phyloP scores from a whole-genome alignment of 2,113 vertebrate genomes.

The Oxyruncus cristatus region DNA sequence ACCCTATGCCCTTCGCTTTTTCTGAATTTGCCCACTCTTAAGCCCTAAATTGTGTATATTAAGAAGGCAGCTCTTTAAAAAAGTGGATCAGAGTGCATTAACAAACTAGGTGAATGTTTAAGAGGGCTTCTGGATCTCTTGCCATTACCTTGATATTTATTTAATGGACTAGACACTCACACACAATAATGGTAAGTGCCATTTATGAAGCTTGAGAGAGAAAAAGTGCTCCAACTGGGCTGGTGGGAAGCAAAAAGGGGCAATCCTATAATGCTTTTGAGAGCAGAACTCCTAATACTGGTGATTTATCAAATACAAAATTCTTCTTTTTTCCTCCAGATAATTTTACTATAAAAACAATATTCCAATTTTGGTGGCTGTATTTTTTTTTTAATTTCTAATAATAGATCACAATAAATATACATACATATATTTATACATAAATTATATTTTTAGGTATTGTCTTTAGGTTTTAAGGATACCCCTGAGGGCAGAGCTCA shows the following conservation, averaged over 20 bases:
- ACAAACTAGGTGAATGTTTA: background rate
- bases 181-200: background rate
- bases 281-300: background rate
- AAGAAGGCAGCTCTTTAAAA: background rate
- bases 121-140: slow-evolving; percentile 3
- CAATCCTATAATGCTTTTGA: background rate
- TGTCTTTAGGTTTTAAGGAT: background rate
- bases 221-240: background rate
- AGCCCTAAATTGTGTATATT: background rate
- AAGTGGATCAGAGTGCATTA: background rate
- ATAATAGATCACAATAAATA: background rate
- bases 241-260: background rate
- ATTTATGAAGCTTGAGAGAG: background rate
- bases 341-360: background rate
- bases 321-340: background rate
- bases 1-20: background rate
- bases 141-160: background rate
- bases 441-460: background rate
- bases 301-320: background rate
- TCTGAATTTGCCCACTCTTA: background rate
- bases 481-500: background rate
- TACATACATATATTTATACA: background rate
- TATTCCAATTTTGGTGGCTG: background rate
- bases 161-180: background rate
- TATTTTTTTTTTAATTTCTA: background rate